These are phyloP conservation scores for Ammospiza nelsoni DNA, from an alignment of 2,113 vertebrate genomes.

Conservation along the genomic window DNA sequence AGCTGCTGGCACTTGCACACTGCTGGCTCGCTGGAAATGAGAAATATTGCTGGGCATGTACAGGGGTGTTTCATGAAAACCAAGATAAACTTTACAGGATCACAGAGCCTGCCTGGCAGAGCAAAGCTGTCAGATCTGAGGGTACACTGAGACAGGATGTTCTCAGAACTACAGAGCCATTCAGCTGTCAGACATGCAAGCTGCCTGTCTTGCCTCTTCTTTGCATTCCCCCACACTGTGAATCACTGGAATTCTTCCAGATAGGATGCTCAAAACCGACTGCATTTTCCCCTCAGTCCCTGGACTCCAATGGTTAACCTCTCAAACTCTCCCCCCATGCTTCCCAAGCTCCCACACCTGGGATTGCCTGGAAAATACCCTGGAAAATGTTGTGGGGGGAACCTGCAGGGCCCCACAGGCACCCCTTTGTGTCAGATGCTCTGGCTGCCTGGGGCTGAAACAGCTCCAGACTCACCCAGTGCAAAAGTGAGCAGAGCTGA, in stretches of 20 bases:
- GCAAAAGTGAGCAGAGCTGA: background rate
- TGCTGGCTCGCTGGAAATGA: conserved; percentile 21
- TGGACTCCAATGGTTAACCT: background rate
- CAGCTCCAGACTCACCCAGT: background rate
- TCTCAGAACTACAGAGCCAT: background rate
- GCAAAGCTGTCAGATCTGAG: conserved; percentile 5
- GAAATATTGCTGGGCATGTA: conserved; percentile 46
- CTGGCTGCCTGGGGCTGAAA: background rate
- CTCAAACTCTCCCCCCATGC: background rate
- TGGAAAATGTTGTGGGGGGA: background rate
- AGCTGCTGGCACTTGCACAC: background rate
- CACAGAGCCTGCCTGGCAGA: conserved; percentile 55
- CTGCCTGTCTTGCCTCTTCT: background rate
- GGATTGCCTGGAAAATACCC: background rate
- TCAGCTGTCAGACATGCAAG: background rate
- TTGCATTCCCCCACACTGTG: background rate
- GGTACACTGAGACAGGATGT: background rate
- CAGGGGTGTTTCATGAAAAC: conserved; percentile 58
- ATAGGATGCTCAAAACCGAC: background rate
- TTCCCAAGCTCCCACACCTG: background rate
- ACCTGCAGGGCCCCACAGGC: background rate
- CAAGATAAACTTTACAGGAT: conserved; percentile 63
- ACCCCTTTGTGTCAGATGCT: background rate
- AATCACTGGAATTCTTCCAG: background rate
- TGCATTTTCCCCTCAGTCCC: background rate